Evolutionary conservation across 1,140 invertebrate species (phyloP).

Genomic region (Spodoptera frugiperda): DNA sequence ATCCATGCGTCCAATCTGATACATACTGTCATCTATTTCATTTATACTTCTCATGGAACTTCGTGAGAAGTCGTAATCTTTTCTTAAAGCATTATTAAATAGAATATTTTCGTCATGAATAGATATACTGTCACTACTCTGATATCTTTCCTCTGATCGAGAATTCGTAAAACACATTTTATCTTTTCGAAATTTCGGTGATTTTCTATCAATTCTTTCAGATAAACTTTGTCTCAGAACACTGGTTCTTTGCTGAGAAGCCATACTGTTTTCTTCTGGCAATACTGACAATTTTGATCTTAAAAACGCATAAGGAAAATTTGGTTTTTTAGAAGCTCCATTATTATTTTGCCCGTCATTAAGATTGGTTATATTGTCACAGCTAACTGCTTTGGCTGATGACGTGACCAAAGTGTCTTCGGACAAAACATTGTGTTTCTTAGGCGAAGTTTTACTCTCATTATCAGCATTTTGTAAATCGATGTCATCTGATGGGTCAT

Average conservation of each 20-base stretch:
- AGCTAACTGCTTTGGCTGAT: conserved; percentile 88
- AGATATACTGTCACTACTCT: conserved; percentile 83
- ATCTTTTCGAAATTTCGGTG: conserved; percentile 82
- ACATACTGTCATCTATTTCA: conserved; percentile 69
- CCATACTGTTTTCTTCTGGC: conserved; percentile 89
- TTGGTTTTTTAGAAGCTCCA: conserved; percentile 86
- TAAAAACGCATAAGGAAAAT: conserved; percentile 92
- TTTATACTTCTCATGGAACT: conserved; percentile 81
- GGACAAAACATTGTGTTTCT: conserved; percentile 66
- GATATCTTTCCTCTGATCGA: conserved; percentile 82
- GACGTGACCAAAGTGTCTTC: conserved; percentile 81
- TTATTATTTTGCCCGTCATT: conserved; percentile 76
- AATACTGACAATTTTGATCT: conserved; percentile 91
- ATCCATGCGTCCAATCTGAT: conserved; percentile 64
- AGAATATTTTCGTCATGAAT: conserved; percentile 78
- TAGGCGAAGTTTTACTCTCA: conserved; percentile 75
- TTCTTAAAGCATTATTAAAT: conserved; percentile 70
- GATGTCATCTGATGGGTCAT: conserved; percentile 92
- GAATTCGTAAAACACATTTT: conserved; percentile 73
- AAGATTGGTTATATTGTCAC: conserved; percentile 88
- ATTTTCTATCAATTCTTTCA: conserved; percentile 81
- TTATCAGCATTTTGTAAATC: conserved; percentile 87
- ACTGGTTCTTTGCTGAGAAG: conserved; percentile 83
- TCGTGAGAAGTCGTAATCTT: conserved; percentile 76
- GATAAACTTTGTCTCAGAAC: conserved; percentile 83